These are phyloP conservation scores for Drosophila trapezifrons DNA, from an alignment of 1,140 invertebrate species.

Conservation along the genomic window DNA sequence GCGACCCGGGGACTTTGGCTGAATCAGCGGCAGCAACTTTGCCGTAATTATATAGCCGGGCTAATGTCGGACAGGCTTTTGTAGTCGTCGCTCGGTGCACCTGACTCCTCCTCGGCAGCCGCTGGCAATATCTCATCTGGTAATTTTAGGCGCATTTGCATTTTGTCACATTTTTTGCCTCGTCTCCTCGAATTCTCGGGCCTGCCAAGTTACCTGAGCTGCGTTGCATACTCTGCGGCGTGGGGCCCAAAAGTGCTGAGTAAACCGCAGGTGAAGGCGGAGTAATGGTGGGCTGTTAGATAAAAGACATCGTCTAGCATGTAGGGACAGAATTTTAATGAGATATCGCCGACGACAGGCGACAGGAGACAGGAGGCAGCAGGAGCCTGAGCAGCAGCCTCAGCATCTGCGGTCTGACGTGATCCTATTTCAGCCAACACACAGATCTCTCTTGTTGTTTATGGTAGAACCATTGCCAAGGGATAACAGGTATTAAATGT, in stretches of 20 bases:
- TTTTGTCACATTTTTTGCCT: constrained; percentile 46
- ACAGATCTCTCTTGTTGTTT: constrained; percentile 6
- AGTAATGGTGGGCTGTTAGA: constrained; percentile 23
- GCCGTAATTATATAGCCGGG: constrained; percentile 66
- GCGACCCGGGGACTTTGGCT: constrained; percentile 50
- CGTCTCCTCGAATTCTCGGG: neutral
- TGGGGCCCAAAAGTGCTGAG: constrained; percentile 61
- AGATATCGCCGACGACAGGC: constrained; percentile 56
- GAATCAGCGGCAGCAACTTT: constrained; percentile 57
- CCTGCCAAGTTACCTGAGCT: constrained; percentile 43
- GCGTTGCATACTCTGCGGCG: constrained; percentile 27
- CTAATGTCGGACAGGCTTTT: constrained; percentile 52
- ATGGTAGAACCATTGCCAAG: neutral
- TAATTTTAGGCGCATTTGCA: constrained; percentile 74
- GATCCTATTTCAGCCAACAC: constrained; percentile 53
- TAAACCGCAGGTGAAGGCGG: constrained; percentile 28
- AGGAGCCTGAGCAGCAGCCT: constrained; percentile 5
- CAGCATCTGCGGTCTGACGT: constrained; percentile 4
- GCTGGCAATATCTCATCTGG: constrained; percentile 63
- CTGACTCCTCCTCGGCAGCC: constrained; percentile 28
- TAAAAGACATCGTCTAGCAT: constrained; percentile 54
- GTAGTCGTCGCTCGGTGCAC: constrained; percentile 18
- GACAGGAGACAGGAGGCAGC: constrained; percentile 29
- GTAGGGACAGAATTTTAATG: constrained; percentile 72
- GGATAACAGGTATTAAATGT: neutral